phyloP scores from a whole-genome alignment of 2,888 invertebrate species.

The Acronicta leporina region DNA sequence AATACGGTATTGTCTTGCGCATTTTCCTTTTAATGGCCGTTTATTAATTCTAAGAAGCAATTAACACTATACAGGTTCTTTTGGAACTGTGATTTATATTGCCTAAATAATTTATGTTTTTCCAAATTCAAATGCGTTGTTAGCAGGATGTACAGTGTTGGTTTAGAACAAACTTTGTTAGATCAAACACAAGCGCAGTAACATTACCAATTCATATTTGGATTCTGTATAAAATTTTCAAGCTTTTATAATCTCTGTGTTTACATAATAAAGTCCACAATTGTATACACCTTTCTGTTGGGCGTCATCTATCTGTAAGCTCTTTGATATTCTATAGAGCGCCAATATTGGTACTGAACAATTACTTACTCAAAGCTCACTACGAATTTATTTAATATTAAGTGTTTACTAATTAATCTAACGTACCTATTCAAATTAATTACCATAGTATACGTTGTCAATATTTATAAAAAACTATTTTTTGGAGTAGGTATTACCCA shows the following conservation, averaged over 20 bases:
- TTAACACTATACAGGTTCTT: background rate
- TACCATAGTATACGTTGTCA: constrained; percentile 7
- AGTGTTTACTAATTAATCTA: constrained; percentile 23
- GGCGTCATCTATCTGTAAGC: background rate
- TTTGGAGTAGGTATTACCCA: background rate
- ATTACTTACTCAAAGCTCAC: constrained; percentile 1
- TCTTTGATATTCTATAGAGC: constrained; percentile 14
- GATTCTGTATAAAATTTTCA: constrained; percentile 8
- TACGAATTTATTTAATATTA: constrained; percentile 15
- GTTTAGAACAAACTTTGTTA: constrained; percentile 45
- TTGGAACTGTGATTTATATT: background rate
- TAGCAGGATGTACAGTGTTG: constrained; percentile 73
- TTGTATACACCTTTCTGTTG: constrained; percentile 2
- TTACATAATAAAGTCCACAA: constrained; percentile 23
- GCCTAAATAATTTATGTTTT: constrained; percentile 19
- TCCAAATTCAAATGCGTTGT: constrained; percentile 59
- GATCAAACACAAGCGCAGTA: constrained; percentile 38
- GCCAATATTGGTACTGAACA: constrained; percentile 30
- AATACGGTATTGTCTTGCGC: background rate
- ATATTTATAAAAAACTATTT: constrained; percentile 7
- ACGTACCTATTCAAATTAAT: constrained; percentile 14
- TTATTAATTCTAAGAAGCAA: constrained; percentile 12
- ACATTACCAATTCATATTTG: constrained; percentile 21
- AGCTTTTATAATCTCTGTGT: constrained; percentile 24
- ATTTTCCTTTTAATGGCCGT: constrained; percentile 16